Base-by-base conservation (phyloP, 2,113 vertebrate genomes). In the Sinocyclocheilus anophthalmus region DNA sequence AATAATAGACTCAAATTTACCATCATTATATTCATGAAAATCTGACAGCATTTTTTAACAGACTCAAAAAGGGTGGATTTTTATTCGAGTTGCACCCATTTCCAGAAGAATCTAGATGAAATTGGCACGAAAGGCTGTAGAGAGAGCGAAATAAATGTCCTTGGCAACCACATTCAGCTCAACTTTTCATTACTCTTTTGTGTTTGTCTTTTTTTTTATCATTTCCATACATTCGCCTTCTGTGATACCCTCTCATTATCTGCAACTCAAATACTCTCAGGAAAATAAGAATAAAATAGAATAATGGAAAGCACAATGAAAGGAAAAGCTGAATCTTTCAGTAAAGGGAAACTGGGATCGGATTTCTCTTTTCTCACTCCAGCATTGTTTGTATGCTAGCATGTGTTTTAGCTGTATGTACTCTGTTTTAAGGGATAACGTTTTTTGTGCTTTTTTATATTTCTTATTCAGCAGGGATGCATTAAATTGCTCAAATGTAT, bases 161-260 rank as follows among this genome's bases (percentile, higher is more conserved):
- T 59, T 59, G 67, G 67, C 67, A 57, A 30, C 16, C n/a, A 20
- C 24, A 30, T 26, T 26, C 39, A 63, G 33, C 55, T 79, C 20
- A 81, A 30, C 42, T 0, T 48, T 81, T 83, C 37, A 83, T 37
- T 20, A 70, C 65, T 37, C 81, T 70, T 83, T 83, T 83, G 63
- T 82, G 45, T 82, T 82, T 13, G 24, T 2, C 22, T 59, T 14
- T 75, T 73, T 73, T 73, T 73, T 42, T 0, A 5, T 55, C 0
- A 2, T 55, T 42, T 84, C 82, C 50, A 75, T 30, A 20, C 69
- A 57, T n/a, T 84, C 7, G 1, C 12, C 8, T 22, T 73, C 22
- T 37, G 20, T 48, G 18, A 12, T 83, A 59, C 26, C 26, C n/a
- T 4, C 12, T 55, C 30, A 83, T 73, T 57, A 59, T 57, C 20